These are phyloP conservation scores for Dicrurus megarhynchus DNA, from an alignment of 2,113 vertebrate genomes.

Conservation along the genomic window DNA sequence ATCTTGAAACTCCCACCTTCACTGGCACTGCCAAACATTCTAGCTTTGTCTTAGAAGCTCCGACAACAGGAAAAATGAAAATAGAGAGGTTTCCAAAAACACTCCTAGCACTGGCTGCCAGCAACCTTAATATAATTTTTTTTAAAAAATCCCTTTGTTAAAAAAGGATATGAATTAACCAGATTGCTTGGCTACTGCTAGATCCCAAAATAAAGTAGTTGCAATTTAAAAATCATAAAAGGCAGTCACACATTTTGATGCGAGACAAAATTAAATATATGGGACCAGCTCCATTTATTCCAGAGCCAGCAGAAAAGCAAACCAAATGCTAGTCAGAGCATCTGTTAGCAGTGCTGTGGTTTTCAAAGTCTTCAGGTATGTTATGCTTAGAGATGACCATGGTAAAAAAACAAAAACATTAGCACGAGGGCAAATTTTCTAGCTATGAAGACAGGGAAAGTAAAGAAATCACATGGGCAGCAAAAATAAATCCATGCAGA, in stretches of 20 bases:
- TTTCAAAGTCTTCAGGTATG: conserved; percentile 12
- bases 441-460: background rate
- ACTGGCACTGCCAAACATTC: background rate
- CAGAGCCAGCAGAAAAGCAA: conserved; percentile 37
- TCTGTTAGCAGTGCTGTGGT: conserved; percentile 1
- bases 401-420: background rate
- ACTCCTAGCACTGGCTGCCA: background rate
- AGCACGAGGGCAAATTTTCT: background rate
- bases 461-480: background rate
- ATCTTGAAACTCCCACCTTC: conserved; percentile 7
- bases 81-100: background rate
- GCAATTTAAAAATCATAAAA: conserved; percentile 32
- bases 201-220: conserved; percentile 25
- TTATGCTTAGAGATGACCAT: background rate
- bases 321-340: conserved; percentile 23
- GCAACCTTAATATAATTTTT: background rate
- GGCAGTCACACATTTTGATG: background rate
- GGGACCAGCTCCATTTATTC: background rate
- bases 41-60: conserved; percentile 35
- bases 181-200: conserved; percentile 35
- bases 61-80: background rate
- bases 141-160: background rate
- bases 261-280: background rate
- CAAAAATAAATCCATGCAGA: background rate
- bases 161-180: conserved; percentile 43